Conservation (phyloP, 2,113 vertebrate genomes). For the Suricata suricatta region DNA sequence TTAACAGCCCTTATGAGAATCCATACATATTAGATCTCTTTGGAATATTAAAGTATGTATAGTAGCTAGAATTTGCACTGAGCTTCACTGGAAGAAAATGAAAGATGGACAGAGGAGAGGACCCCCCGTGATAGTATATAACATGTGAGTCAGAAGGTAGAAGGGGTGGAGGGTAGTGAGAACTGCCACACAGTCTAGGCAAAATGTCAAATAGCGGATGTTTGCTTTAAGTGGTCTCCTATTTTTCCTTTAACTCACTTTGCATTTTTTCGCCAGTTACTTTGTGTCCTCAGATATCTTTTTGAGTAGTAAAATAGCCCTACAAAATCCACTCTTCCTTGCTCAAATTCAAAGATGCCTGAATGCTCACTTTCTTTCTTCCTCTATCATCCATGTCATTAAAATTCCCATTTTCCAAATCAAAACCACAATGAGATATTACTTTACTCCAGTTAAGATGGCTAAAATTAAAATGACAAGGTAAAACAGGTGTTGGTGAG, state of each 20-base stretch:
- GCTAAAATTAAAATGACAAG: not conserved
- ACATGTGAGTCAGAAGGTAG: not conserved
- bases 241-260: not conserved
- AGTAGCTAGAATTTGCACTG: not conserved
- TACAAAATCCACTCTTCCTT: not conserved
- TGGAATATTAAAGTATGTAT: not conserved
- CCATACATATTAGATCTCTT: not conserved
- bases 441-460: not conserved
- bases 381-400: not conserved
- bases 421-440: not conserved
- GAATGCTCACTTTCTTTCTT: not conserved
- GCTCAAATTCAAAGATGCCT: not conserved
- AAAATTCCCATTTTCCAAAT: not conserved
- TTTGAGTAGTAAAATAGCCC: not conserved
- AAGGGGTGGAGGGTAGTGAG: not conserved
- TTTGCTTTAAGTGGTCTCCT: not conserved
- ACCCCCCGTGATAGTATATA: fast-evolving
- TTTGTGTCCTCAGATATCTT: not conserved
- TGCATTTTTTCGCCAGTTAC: not conserved
- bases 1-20: not conserved
- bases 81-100: not conserved
- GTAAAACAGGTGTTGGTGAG: not conserved
- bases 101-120: not conserved
- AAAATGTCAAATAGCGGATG: not conserved
- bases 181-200: not conserved